Evolutionary conservation across 2,888 invertebrate genomes (phyloP).

Genomic region (Liopterus haemorrhoidalis): DNA sequence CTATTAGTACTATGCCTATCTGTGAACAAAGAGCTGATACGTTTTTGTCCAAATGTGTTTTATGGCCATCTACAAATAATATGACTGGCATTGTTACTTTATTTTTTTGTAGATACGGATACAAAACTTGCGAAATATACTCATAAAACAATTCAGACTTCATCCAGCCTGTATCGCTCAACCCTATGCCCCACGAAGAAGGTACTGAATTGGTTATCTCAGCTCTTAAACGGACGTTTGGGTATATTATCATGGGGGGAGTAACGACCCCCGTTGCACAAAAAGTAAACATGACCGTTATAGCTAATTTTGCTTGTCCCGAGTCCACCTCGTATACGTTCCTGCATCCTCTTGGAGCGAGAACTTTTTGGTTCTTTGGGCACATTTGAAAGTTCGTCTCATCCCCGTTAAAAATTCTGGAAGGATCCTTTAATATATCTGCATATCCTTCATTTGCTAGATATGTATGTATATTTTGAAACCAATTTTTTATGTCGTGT

Average conservation of each 20-base stretch:
- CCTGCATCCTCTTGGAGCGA: too few species aligned
- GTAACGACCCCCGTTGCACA: conserved; percentile 35
- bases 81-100: conserved; percentile 37
- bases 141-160: conserved; percentile 41
- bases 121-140: conserved; percentile 38
- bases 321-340: conserved; percentile 36
- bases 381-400: conserved; percentile 39
- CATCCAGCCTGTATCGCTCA: conserved; percentile 44
- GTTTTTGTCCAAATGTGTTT: conserved; percentile 13
- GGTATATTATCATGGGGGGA: conserved; percentile 40
- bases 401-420: conserved; percentile 38
- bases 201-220: conserved; percentile 38
- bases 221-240: conserved; percentile 37
- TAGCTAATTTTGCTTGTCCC: conserved; percentile 35
- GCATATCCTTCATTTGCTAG: too few species aligned
- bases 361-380: conserved; percentile 35
- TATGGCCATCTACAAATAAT: conserved; percentile 38
- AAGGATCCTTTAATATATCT: conserved; percentile 36
- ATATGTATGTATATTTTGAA: too few species aligned
- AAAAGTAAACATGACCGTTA: conserved; percentile 41
- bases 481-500: too few species aligned
- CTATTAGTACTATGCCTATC: conserved; percentile 28
- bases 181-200: conserved; percentile 40
- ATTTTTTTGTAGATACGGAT: conserved; percentile 35
- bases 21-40: conserved; percentile 11